Evolutionary conservation across 2,113 vertebrate species (phyloP), one percentile per base, ranked within the genome.

Genomic region (Gambusia affinis): DNA sequence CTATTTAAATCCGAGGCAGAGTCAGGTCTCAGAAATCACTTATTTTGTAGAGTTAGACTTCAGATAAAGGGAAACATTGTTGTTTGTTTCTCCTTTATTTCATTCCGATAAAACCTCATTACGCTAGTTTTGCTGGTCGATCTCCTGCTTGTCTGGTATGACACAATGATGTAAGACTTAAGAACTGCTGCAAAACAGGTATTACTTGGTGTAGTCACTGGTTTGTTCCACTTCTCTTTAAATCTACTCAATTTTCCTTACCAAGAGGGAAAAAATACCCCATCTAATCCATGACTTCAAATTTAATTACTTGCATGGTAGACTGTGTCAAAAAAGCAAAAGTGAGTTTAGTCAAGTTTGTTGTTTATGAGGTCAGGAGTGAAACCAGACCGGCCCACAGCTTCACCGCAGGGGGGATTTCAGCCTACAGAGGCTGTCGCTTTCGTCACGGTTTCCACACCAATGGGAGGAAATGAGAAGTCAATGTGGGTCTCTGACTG

Each of bases 311-410:
- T 8, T 29, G 11, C 10, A 27, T 28, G 14, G 31, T 44, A 73
- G 51, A 1, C 64, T 64, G 8, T 22, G 30, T 64, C 44, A 11
- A 37, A 47, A 68, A 67, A 78, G 19, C n/a, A 30, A 30, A 30
- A 30, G 29, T 28, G 3, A 15, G 54, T 77, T 60, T 0, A 57
- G n/a, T 72, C 30, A 33, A 33, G 72, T 12, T 12, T 65, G 28
- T n/a, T 5, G 22, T 22, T 51, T 51, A 33, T 67, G 8, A 12
- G 24, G 6, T 70, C 22, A 79, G 62, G 76, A 78, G 72, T 81
- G 78, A 85, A 84, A 84, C 81, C 64, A 19, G n/a, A n/a, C 24
- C 73, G 70, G 79, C 75, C 67, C 83, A 79, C 71, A 73, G 71
- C 1, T 3, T 1, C 35, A 37, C 60, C 64, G 28, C 19, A 0